These are phyloP conservation scores for Nineta flava DNA, from an alignment of 2,888 invertebrate genomes.

Conservation along the genomic window DNA sequence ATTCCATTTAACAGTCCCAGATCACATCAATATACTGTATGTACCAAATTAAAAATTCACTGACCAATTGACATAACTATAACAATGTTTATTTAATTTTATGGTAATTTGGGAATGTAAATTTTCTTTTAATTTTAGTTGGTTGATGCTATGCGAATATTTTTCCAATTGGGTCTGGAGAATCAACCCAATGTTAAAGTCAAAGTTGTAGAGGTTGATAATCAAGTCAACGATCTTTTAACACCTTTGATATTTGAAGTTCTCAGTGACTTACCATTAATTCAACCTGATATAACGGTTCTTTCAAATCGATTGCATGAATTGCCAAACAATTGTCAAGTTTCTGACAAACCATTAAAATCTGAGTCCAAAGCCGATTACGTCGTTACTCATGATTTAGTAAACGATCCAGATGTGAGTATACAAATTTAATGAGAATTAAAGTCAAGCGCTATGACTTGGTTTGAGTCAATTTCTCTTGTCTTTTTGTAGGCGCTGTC, in stretches of 20 bases:
- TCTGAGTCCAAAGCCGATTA: slow-evolving; percentile 18
- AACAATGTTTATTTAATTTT: too few species aligned
- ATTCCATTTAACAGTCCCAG: slow-evolving; percentile 35
- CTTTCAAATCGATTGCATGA: slow-evolving; percentile 33
- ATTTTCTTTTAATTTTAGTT: too few species aligned
- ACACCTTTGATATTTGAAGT: slow-evolving; percentile 38
- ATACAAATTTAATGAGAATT: neutral
- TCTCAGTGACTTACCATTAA: slow-evolving; percentile 49
- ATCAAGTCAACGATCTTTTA: slow-evolving; percentile 28
- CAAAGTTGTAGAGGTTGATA: slow-evolving; percentile 28
- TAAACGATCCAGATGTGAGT: slow-evolving; percentile 33
- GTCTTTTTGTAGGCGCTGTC: too few species aligned
- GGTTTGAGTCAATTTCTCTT: too few species aligned
- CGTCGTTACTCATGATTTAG: slow-evolving; percentile 23
- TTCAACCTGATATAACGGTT: slow-evolving; percentile 48
- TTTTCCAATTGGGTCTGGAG: slow-evolving; percentile 57
- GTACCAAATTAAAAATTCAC: too few species aligned
- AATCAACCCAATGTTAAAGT: slow-evolving; percentile 47
- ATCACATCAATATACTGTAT: too few species aligned
- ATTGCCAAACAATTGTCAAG: slow-evolving; percentile 33
- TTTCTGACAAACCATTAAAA: slow-evolving; percentile 43
- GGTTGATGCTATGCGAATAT: slow-evolving; percentile 31
- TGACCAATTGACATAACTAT: neutral
- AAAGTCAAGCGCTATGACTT: too few species aligned
- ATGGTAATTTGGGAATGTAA: too few species aligned